Evolutionary conservation across 2,888 invertebrate genomes (phyloP).

Genomic region (Iphiclides podalirius): DNA sequence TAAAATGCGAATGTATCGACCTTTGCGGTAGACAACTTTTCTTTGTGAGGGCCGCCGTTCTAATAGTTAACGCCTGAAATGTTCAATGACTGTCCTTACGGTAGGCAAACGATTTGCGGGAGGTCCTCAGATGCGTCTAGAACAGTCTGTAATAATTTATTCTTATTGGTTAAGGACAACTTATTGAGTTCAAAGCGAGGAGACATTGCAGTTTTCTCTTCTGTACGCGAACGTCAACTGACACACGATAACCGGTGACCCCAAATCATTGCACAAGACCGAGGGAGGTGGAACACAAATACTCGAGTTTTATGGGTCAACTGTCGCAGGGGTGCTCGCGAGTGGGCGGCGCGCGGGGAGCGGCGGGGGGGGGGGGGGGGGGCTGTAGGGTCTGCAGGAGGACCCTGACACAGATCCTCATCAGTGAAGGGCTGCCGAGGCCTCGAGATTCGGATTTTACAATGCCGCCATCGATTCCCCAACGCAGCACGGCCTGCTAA

Average conservation of each 20-base stretch:
- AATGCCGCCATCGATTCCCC: constrained; percentile 74
- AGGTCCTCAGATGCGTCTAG: constrained; percentile 4
- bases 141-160: constrained; percentile 1
- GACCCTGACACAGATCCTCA: constrained; percentile 78
- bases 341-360: constrained; percentile 45
- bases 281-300: constrained; percentile 62
- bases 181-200: constrained; percentile 5
- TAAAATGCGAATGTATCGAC: constrained; percentile 47
- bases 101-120: constrained; percentile 11
- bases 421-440: constrained; percentile 65
- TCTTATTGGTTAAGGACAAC: no score
- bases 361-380: constrained; percentile 40
- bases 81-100: constrained; percentile 2
- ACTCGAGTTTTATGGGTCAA: constrained; percentile 71
- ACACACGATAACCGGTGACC: constrained; percentile 43
- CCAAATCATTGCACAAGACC: constrained; percentile 56
- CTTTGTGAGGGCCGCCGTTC: constrained; percentile 47
- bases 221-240: constrained; percentile 7
- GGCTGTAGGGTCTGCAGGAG: constrained; percentile 45
- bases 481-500: constrained; percentile 58
- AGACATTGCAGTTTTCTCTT: constrained; percentile 15
- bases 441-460: constrained; percentile 69
- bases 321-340: constrained; percentile 48
- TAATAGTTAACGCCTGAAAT: constrained; percentile 34
- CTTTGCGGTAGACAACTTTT: constrained; percentile 56